Evolutionary conservation across 2,797 vertebrate genomes (phyloP).

Genomic region (Hirundo rustica): DNA sequence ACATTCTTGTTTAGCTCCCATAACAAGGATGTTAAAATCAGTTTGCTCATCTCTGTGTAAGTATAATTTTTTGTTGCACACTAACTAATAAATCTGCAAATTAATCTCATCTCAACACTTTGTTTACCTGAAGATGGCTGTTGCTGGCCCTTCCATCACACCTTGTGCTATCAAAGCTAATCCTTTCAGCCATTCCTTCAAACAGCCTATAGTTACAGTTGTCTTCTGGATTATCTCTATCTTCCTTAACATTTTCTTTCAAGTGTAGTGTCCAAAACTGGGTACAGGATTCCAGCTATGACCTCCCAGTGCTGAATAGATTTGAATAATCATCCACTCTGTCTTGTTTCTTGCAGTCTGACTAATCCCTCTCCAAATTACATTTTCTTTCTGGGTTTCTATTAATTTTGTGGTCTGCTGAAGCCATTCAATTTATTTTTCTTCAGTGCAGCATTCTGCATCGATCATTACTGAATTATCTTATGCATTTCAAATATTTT

Average conservation of each 20-base stretch:
- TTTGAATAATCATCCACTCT: slow-evolving; percentile 4
- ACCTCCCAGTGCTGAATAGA: background rate
- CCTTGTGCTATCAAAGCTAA: background rate
- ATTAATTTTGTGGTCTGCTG: background rate
- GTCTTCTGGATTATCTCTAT: background rate
- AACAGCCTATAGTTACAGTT: background rate
- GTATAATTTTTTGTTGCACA: background rate
- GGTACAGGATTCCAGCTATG: background rate
- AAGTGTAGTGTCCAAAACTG: background rate
- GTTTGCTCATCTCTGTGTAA: background rate
- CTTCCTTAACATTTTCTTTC: background rate
- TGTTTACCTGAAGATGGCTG: background rate
- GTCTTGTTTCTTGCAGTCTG: background rate
- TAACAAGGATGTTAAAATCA: background rate
- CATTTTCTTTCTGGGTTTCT: slow-evolving; percentile 1
- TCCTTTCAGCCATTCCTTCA: background rate
- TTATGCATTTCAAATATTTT: background rate
- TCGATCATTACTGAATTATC: slow-evolving; percentile 13
- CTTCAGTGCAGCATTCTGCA: background rate
- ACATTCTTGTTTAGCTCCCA: background rate
- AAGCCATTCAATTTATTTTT: background rate
- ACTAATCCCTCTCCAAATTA: background rate
- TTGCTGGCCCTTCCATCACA: background rate
- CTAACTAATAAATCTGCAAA: background rate
- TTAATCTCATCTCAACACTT: background rate